Evolutionary conservation across 2,113 vertebrate genomes (phyloP).

Genomic region (Acinonyx jubatus): DNA sequence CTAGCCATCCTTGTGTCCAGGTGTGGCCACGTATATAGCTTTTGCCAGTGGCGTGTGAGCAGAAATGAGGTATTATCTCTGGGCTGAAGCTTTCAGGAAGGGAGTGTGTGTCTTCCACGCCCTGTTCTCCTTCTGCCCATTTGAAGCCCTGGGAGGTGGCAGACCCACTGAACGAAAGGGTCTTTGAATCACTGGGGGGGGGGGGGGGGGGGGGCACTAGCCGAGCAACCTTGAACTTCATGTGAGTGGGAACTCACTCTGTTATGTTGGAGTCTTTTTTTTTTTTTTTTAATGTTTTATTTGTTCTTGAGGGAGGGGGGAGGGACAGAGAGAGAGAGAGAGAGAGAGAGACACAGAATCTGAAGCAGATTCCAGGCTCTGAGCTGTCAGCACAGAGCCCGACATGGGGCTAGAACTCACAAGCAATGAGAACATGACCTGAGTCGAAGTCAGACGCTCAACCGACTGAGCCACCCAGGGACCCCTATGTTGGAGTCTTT

Average conservation of each 20-base stretch:
- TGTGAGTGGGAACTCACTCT: neutral
- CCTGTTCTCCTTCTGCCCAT: neutral
- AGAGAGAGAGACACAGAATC: no score
- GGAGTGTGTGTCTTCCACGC: neutral
- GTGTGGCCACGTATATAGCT: neutral
- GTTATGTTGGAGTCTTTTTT: neutral
- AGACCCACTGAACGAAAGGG: neutral
- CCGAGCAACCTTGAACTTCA: neutral
- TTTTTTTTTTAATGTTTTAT: no score
- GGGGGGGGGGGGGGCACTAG: slow-evolving; percentile 3
- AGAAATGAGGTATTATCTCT: neutral
- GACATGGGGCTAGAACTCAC: no score
- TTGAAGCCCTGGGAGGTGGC: neutral
- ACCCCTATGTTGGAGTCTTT: neutral
- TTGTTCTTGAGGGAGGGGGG: no score
- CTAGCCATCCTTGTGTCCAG: neutral
- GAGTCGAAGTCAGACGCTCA: no score
- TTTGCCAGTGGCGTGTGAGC: neutral
- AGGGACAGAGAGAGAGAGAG: no score
- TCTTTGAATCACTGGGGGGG: neutral
- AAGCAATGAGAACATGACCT: no score
- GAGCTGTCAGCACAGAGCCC: no score
- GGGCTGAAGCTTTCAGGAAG: slow-evolving; percentile 21
- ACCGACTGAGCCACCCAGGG: no score
- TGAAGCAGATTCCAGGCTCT: no score